Conservation (phyloP, 2,888 invertebrate genomes). For the Brachycybe producta region DNA sequence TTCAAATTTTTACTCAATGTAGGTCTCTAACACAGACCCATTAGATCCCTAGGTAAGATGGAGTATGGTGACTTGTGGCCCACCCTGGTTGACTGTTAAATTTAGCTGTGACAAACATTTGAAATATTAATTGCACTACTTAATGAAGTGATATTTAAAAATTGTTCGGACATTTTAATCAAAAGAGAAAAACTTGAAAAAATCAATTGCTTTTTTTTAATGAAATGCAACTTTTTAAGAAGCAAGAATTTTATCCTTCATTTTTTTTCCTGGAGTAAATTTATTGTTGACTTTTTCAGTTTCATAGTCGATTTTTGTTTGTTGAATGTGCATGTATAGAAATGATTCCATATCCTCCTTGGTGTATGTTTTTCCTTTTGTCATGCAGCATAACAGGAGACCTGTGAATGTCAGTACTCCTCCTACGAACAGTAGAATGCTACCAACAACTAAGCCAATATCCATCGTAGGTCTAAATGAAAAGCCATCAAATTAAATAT, state of each 20-base stretch:
- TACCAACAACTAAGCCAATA: constrained; percentile 5
- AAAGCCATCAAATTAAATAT: too few relatives aligned
- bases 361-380: constrained; percentile 13
- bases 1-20: too few relatives aligned
- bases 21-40: too few relatives aligned
- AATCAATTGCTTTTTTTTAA: too few relatives aligned
- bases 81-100: too few relatives aligned
- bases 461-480: constrained; percentile 1
- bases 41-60: too few relatives aligned
- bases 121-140: too few relatives aligned
- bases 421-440: background rate
- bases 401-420: constrained; percentile 4
- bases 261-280: constrained; percentile 11
- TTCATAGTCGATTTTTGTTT: background rate
- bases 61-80: too few relatives aligned
- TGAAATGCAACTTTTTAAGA: background rate
- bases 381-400: constrained; percentile 10
- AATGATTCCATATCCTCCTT: constrained; percentile 12
- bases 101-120: too few relatives aligned
- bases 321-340: constrained; percentile 1
- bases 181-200: too few relatives aligned
- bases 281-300: constrained; percentile 2
- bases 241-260: background rate
- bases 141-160: too few relatives aligned
- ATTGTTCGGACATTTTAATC: too few relatives aligned